Evolutionary conservation across 2,888 invertebrate species (phyloP).

Genomic region (Ormyrus nitidulus): DNA sequence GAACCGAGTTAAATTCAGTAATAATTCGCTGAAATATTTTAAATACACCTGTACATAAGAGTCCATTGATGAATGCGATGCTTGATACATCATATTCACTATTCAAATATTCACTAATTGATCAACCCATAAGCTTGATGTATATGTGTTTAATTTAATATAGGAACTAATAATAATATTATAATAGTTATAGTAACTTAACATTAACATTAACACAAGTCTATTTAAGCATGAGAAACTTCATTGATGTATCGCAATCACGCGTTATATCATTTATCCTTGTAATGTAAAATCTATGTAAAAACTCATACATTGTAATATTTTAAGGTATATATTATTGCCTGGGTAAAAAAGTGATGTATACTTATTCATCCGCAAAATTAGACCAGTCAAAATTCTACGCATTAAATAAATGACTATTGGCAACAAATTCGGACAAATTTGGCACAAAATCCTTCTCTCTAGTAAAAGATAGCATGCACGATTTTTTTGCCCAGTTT

Average conservation of each 20-base stretch:
- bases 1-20: constrained; percentile 9
- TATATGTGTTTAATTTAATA: constrained; percentile 38
- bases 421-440: no score
- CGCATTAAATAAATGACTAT: neutral
- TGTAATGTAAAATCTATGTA: constrained; percentile 36
- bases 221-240: constrained; percentile 45
- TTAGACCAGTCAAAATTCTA: neutral
- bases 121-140: constrained; percentile 42
- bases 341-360: constrained; percentile 39
- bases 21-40: constrained; percentile 10
- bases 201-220: constrained; percentile 14
- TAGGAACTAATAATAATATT: constrained; percentile 3
- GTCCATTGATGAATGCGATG: constrained; percentile 35
- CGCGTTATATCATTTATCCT: constrained; percentile 23
- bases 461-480: no score
- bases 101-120: constrained; percentile 18
- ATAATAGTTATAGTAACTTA: constrained; percentile 17
- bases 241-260: constrained; percentile 26
- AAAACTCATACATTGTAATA: constrained; percentile 15
- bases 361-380: neutral
- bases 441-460: no score
- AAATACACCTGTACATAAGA: constrained; percentile 15
- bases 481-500: constrained; percentile 44
- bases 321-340: constrained; percentile 8
- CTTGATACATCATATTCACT: constrained; percentile 35